These are phyloP conservation scores for Brachionus asplanchnoidis DNA, from an alignment of 1,140 invertebrate species.

Conservation along the genomic window DNA sequence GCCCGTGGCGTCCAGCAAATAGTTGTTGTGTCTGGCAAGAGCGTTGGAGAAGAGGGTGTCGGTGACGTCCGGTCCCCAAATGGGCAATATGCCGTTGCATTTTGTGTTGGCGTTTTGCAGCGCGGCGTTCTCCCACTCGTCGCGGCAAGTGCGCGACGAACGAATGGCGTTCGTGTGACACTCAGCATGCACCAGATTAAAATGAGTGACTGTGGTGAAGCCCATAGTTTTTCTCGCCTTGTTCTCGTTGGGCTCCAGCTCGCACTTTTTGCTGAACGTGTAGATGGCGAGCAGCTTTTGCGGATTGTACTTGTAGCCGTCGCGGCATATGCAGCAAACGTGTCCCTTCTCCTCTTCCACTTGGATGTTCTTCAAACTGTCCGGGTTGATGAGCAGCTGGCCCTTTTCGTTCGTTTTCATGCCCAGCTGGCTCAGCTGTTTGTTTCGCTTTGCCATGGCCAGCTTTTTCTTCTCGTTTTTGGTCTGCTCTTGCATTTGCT, in stretches of 20 bases:
- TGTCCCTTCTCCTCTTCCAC: constrained; percentile 87
- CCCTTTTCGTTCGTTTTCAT: constrained; percentile 66
- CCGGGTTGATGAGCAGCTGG: constrained; percentile 68
- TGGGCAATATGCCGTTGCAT: constrained; percentile 87
- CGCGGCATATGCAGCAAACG: constrained; percentile 95
- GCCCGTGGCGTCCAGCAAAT: constrained; percentile 55
- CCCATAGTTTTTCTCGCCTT: constrained; percentile 65
- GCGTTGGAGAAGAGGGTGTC: constrained; percentile 89
- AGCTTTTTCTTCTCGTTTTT: constrained; percentile 86
- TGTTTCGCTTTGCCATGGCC: constrained; percentile 93
- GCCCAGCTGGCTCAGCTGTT: constrained; percentile 85
- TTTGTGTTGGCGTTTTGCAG: constrained; percentile 94
- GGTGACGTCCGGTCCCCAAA: constrained; percentile 85
- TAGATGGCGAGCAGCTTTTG: constrained; percentile 75
- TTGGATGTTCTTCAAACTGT: constrained; percentile 80
- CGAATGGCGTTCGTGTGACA: constrained; percentile 93
- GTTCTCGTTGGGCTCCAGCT: constrained; percentile 85
- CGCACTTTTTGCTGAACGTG: constrained; percentile 89
- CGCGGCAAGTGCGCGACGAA: constrained; percentile 63
- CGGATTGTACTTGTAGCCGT: constrained; percentile 81
- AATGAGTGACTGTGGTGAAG: constrained; percentile 92
- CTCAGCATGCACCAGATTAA: constrained; percentile 95
- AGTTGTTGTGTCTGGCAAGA: constrained; percentile 63
- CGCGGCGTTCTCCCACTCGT: constrained; percentile 95
- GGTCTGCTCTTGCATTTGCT: constrained; percentile 84